phyloP scores from a whole-genome alignment of 2,888 invertebrate genomes.

The Diaphora mendica region DNA sequence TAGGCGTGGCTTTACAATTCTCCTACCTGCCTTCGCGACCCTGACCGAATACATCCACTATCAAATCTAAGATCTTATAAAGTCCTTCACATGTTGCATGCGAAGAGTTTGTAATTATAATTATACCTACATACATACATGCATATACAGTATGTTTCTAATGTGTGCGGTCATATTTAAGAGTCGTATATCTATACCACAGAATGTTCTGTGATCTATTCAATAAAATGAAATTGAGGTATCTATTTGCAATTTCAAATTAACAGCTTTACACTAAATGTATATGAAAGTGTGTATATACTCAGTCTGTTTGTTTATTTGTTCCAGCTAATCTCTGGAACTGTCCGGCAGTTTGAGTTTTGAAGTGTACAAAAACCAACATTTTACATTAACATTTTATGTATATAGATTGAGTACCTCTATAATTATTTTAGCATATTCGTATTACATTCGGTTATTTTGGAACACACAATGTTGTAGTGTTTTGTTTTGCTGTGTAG shows the following conservation, averaged over 20 bases:
- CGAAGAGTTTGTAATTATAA: conserved; percentile 6
- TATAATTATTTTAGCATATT: neutral
- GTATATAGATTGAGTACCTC: no score
- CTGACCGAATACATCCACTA: conserved; percentile 34
- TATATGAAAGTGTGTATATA: no score
- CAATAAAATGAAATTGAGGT: no score
- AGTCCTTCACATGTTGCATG: conserved; percentile 8
- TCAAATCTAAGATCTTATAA: neutral
- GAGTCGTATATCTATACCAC: no score
- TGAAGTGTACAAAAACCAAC: no score
- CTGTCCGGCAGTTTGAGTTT: no score
- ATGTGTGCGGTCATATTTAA: neutral
- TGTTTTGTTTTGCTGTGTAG: neutral
- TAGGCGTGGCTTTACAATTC: conserved; percentile 36
- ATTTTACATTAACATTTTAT: no score
- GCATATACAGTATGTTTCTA: neutral
- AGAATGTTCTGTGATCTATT: no score
- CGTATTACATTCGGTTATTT: neutral
- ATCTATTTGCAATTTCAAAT: no score
- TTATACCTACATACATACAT: neutral
- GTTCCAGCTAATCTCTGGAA: no score
- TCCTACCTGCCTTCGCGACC: conserved; percentile 23
- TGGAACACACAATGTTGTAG: neutral
- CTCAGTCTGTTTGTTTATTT: no score
- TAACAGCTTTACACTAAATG: no score